phyloP scores from a whole-genome alignment of 2,888 invertebrate species.

The Meloe dianella region DNA sequence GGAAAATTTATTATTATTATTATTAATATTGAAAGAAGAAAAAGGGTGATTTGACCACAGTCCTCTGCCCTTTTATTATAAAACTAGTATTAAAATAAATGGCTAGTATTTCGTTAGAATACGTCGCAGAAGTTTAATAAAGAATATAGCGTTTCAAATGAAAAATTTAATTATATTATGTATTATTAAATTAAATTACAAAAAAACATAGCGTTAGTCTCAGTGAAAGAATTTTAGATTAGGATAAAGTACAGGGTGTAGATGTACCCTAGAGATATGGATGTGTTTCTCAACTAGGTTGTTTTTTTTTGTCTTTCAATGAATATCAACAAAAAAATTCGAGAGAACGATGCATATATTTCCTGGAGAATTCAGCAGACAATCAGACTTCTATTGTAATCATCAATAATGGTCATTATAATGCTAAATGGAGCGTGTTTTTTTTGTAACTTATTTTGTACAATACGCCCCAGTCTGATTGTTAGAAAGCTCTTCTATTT shows the following conservation, averaged over 20 bases:
- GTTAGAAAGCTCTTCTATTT: slow-evolving; percentile 32
- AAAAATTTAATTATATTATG: slow-evolving; percentile 6
- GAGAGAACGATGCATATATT: no score
- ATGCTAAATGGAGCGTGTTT: slow-evolving; percentile 14
- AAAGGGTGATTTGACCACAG: neutral
- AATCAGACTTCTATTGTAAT: slow-evolving; percentile 40
- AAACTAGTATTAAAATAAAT: slow-evolving; percentile 48
- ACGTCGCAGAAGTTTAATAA: slow-evolving; percentile 53
- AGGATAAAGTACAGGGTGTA: slow-evolving; percentile 60
- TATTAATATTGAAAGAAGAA: neutral
- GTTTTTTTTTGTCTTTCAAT: neutral
- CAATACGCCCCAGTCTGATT: slow-evolving; percentile 17
- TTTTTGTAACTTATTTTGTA: slow-evolving; percentile 20
- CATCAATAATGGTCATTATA: slow-evolving; percentile 1
- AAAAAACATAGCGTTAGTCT: slow-evolving; percentile 51
- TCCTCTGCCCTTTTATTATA: slow-evolving; percentile 25
- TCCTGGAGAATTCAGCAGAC: slow-evolving; percentile 34
- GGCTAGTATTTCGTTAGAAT: slow-evolving; percentile 54
- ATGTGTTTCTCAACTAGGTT: slow-evolving; percentile 40
- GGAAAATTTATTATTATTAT: slow-evolving; percentile 8
- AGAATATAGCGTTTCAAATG: slow-evolving; percentile 41
- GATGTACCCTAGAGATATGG: slow-evolving; percentile 58
- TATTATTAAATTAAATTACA: neutral
- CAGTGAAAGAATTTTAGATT: slow-evolving; percentile 56
- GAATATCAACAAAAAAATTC: neutral